Evolutionary conservation across 2,113 vertebrate genomes (phyloP).

Genomic region (Apaloderma vittatum): DNA sequence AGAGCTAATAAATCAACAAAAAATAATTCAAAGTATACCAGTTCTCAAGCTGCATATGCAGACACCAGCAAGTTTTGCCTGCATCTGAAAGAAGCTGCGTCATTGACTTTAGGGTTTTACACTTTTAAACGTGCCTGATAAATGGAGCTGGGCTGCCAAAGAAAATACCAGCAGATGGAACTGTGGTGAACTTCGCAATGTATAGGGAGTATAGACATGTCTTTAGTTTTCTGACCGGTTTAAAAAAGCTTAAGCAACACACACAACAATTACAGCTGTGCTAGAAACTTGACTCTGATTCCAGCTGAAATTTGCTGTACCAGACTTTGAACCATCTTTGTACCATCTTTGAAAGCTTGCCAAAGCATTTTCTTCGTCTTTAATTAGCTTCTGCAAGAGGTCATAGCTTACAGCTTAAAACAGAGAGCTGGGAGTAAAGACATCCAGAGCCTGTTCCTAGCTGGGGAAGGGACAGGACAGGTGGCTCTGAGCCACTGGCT

Average conservation of each 20-base stretch:
- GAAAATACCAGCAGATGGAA: background rate
- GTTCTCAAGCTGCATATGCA: background rate
- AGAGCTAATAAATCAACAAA: background rate
- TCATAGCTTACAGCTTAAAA: background rate
- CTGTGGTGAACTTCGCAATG: background rate
- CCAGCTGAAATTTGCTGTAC: background rate
- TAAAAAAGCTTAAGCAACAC: background rate
- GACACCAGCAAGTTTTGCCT: background rate
- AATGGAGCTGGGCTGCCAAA: background rate
- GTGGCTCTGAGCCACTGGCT: background rate
- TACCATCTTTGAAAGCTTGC: background rate
- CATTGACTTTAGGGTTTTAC: background rate
- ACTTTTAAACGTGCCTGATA: background rate
- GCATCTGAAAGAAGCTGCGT: background rate
- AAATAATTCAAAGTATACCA: background rate
- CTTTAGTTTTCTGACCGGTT: background rate
- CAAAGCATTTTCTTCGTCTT: background rate
- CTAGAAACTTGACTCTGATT: background rate
- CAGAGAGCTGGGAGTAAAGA: background rate
- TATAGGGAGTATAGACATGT: background rate
- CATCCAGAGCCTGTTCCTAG: background rate
- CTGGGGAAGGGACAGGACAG: background rate
- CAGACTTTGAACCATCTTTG: too few species aligned
- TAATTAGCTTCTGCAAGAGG: slow-evolving; percentile 10
- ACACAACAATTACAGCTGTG: background rate